A percentile compares a stretch with the other conserved stretches of the same genome.
Conservation (phyloP, 2,113 vertebrate species). For the Etheostoma cragini region DNA sequence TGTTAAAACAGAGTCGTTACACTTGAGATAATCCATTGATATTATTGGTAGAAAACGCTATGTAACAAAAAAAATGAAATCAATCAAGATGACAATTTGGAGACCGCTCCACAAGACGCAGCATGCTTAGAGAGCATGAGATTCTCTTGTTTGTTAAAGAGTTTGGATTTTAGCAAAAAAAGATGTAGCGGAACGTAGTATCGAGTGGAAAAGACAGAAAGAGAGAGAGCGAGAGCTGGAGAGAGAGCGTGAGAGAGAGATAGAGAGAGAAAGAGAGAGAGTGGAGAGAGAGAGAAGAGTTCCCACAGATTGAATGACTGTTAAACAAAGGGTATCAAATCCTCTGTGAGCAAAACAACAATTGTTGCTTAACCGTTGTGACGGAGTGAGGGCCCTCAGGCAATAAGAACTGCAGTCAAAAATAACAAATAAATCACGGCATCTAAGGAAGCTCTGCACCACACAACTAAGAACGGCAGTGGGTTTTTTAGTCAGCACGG, state of each 20-base stretch:
- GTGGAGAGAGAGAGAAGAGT: slow-evolving; percentile 46
- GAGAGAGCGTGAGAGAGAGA: slow-evolving; percentile 43
- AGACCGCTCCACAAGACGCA: slow-evolving; percentile 55
- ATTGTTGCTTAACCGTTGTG: slow-evolving; percentile 74
- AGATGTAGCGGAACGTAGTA: slow-evolving; percentile 31
- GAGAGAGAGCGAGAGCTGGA: slow-evolving; percentile 39
- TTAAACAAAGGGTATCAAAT: slow-evolving; percentile 74
- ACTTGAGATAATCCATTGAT: slow-evolving; percentile 63
- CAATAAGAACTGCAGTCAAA: slow-evolving; percentile 69
- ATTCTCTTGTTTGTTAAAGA: slow-evolving; percentile 56
- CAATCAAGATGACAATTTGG: slow-evolving; percentile 60
- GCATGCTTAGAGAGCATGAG: slow-evolving; percentile 44
- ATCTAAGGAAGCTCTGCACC: slow-evolving; percentile 71
- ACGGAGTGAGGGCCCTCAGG: slow-evolving; percentile 55
- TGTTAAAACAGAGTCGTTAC: slow-evolving; percentile 60
- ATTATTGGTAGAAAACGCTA: slow-evolving; percentile 44
- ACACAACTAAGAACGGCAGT: slow-evolving; percentile 60
- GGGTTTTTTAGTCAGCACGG: slow-evolving; percentile 53
- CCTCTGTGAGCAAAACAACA: slow-evolving; percentile 75
- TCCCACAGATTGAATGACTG: slow-evolving; percentile 79
- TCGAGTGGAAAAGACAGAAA: slow-evolving; percentile 1
- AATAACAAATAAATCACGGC: slow-evolving; percentile 74
- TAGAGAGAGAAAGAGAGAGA: slow-evolving; percentile 27
- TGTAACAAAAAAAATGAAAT: slow-evolving; percentile 61
- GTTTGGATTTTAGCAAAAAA: slow-evolving; percentile 34